Evolutionary conservation across 2,113 vertebrate genomes (phyloP), one percentile per base, ranked within the genome.

Genomic region (Colistium nudipinnis): DNA sequence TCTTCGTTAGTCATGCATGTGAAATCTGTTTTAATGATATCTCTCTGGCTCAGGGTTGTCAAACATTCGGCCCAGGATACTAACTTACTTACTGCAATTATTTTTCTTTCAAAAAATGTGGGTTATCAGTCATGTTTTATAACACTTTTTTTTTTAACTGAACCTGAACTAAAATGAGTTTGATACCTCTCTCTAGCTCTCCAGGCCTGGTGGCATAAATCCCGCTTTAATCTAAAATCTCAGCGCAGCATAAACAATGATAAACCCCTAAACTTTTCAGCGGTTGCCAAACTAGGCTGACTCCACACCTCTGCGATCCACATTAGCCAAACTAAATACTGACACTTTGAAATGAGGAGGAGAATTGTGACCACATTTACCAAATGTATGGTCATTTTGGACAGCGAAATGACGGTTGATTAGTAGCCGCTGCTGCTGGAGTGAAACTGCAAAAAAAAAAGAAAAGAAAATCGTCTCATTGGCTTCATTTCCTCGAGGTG

Each of bases 401-500:
- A 44, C 6, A 19, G 24, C 12, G 43, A 60, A 82, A 80, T 57
- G 52, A 70, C 4, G 10, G 43, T 64, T 76, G 74, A 79, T 81
- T 74, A 61, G 75, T 48, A 16, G 80, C 72, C 66, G 52, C 79
- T 80, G 22, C 14, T 67, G 62, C 27, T 38, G 55, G 64, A 83
- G 77, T 72, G 6, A 81, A 70, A 59, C 72, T 9, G 28, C 48
- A 17, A 4, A 68, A 74, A 74, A 36, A 67, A 65, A 72, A 56
- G 39, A n/a, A n/a, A n/a, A n/a, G n/a, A n/a, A n/a, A n/a, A n/a
- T n/a, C n/a, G n/a, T n/a, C 36, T 49, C 69, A 78, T 76, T 74
- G 4, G 30, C 70, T 72, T 82, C 44, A 65, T 56, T 36, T 74
- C 67, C 77, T 79, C 55, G 49, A 69, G 89, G 64, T 56, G 45